Conservation (phyloP, 1,140 invertebrate genomes). For the Diorhabda carinulata region DNA sequence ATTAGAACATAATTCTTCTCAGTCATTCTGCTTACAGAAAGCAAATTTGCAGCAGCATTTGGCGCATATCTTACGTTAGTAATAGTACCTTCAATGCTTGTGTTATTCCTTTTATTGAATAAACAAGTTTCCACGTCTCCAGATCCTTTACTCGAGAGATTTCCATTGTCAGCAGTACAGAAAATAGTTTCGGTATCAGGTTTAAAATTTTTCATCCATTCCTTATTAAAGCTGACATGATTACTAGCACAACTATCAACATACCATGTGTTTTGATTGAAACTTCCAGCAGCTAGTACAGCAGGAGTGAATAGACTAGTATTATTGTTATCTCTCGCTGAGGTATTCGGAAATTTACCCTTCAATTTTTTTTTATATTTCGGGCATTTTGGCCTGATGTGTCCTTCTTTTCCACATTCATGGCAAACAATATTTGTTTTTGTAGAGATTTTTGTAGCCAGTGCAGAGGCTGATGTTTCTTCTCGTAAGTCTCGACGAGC, state of each 20-base stretch:
- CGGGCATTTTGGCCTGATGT: conserved; percentile 18
- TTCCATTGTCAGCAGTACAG: no score
- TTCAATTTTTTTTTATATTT: neutral
- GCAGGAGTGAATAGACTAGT: conserved; percentile 8
- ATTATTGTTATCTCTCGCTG: conserved; percentile 3
- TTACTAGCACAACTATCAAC: conserved; percentile 35
- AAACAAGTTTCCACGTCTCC: no score
- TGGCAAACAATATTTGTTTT: conserved; percentile 13
- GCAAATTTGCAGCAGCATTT: conserved; percentile 7
- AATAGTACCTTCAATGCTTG: neutral
- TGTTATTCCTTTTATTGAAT: conserved; percentile 5
- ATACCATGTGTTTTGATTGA: conserved; percentile 33
- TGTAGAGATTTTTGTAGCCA: no score
- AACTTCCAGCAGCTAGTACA: conserved; percentile 26
- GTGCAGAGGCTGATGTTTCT: neutral
- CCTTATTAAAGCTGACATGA: conserved; percentile 32
- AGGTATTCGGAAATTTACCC: neutral
- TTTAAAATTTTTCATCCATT: conserved; percentile 15
- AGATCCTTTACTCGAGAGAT: no score
- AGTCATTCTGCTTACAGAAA: no score
- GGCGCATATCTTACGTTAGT: conserved; percentile 25
- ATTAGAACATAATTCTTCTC: no score
- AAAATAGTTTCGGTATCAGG: no score
- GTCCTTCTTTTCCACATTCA: conserved; percentile 20
- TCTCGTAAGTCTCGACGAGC: neutral